Evolutionary conservation across 2,888 invertebrate species (phyloP).

Genomic region (Dorcus hopei): DNA sequence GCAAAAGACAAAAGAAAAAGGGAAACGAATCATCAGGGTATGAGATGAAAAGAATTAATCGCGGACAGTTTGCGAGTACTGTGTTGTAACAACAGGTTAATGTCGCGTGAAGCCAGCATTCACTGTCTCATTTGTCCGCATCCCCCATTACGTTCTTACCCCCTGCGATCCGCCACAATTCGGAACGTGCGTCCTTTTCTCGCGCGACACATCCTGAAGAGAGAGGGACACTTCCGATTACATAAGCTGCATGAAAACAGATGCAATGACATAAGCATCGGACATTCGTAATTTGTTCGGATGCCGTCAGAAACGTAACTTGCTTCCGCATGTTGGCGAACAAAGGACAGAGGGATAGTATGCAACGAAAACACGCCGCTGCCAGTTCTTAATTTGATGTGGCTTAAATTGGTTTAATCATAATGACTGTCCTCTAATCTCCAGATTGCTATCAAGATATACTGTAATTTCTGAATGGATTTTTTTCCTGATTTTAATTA

Average conservation of each 20-base stretch:
- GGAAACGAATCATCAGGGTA: too few species aligned
- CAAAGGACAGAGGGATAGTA: not conserved
- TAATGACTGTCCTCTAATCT: constrained; percentile 39
- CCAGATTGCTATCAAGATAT: constrained; percentile 38
- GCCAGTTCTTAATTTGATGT: constrained; percentile 36
- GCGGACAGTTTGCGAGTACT: constrained; percentile 38
- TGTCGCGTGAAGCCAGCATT: constrained; percentile 47
- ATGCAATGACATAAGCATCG: not conserved
- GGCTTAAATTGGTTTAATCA: constrained; percentile 39
- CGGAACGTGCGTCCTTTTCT: not conserved
- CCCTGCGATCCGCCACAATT: not conserved
- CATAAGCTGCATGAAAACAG: not conserved
- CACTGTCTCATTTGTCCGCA: constrained; percentile 44
- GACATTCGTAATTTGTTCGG: not conserved
- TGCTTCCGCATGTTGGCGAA: not conserved
- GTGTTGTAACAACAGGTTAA: constrained; percentile 48
- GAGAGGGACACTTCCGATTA: not conserved
- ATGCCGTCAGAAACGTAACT: not conserved
- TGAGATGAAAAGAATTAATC: constrained; percentile 39
- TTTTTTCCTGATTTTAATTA: constrained; percentile 39
- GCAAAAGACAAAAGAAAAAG: too few species aligned
- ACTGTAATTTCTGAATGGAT: constrained; percentile 38
- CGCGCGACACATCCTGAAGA: not conserved
- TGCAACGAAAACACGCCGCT: not conserved
- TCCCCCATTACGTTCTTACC: constrained; percentile 3